Base-by-base conservation (phyloP, 2,113 vertebrate genomes). In the Sarotherodon lohbergeri region DNA sequence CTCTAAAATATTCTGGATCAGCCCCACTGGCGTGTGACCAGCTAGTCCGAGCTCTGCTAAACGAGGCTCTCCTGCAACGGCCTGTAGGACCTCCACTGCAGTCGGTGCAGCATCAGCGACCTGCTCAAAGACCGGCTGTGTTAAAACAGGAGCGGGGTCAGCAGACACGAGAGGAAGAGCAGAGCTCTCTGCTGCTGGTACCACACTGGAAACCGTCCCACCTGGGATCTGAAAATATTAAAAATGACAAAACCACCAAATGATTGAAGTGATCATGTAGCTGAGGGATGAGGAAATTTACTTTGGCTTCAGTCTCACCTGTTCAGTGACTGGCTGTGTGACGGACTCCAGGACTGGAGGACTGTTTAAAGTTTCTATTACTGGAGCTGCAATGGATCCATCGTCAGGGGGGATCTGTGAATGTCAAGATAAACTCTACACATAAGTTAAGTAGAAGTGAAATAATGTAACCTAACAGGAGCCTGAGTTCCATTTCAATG, bases 1-100 rank as follows among this genome's bases (percentile, higher is more conserved):
- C 94, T 98, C 97, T 87, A 98, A 88, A 3, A 98, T 10, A 88
- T 96, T 97, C 95, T 98, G 97, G 84, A 98, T 90, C 16, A 98
- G 55, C 10, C 98, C 98, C 85, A 98, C 97, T 3, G 98, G 98
- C 4, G 97, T 98, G 86, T 94, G n/a, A 22, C 57, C 83, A 1
- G 90, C 96, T 80, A 98, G 80, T 1, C 98, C 97, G 80, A 98
- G 94, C 54, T 98, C 98, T 32, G 91, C 2, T 34, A 98, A 93
- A 80, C 94, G 96, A 39, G 86, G 79, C 54, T 98, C 97, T 48
- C 94, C 48, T 16, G 88, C 90, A 22, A 90, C 91, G 41, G 91
- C 95, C 59, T 95, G 95, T 10, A 96, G 90, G 29, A 96, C 86
- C 19, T 97, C 96, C 41, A 76, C 32, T 3, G 94, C 96, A 1